Evolutionary conservation across 2,797 vertebrate genomes (phyloP), one percentile per base, ranked within the genome.

Genomic region (Oryzias dopingdopingensis): DNA sequence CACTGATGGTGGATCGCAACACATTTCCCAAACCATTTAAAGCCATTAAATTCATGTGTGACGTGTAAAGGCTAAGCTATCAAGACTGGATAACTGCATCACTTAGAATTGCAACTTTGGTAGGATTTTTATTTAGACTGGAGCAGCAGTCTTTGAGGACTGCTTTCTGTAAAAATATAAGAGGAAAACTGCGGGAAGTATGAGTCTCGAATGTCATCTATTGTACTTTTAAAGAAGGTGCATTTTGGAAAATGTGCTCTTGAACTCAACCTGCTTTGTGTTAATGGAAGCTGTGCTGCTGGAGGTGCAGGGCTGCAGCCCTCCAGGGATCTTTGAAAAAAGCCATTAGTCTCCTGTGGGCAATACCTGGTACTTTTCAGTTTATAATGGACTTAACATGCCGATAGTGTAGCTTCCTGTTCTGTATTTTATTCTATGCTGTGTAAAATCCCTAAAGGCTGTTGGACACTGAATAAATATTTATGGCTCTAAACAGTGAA

Each of bases 341-440:
- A 87, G 71, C 83, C 81, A 87, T 90, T 85, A 84, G 72, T 86
- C 77, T 86, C 82, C 77, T 74, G 84, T 85, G 82, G 85, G 80
- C 78, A 77, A 74, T 74, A 67, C 62, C 78, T 57, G 72, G 4
- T 59, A 42, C 72, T 77, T 71, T 75, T 77, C 83, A 42, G 56
- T 63, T 64, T 76, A 51, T 85, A 82, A 87, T 84, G 73, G 83
- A 79, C 76, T 85, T 76, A 77, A 80, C 81, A 77, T 77, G 74
- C 60, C 26, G 24, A 18, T 53, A 23, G n/a, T 74, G 76, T 57
- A 49, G 62, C 66, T 72, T 49, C 69, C 69, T 72, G 66, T 72
- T 81, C 52, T 57, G 61, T 55, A 58, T 74, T 80, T 79, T 70
- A 80, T 78, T 60, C 67, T 43, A 40, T 29, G 26, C 53, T 46